Percentiles rank a stretch among this genome's conserved stretches.
phyloP scores from a whole-genome alignment of 2,113 vertebrate species.

The Charadrius vociferus region DNA sequence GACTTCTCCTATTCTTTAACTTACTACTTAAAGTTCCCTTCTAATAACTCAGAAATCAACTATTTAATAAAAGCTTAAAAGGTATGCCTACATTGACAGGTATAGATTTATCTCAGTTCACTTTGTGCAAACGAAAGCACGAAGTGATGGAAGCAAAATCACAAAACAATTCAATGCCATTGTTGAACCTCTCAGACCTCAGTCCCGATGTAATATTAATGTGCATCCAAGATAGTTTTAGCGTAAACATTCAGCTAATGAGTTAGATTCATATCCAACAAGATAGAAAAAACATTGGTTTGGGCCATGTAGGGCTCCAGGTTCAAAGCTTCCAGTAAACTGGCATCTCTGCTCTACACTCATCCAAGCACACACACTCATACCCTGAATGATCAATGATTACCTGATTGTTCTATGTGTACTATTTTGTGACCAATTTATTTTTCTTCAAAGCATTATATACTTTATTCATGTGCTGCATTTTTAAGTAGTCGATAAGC shows the following conservation, averaged over 20 bases:
- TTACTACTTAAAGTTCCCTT: neutral
- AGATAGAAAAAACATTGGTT: neutral
- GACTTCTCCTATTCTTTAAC: neutral
- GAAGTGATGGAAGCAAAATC: neutral
- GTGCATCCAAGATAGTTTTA: neutral
- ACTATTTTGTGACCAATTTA: neutral
- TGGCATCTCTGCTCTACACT: neutral
- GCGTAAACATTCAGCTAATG: neutral
- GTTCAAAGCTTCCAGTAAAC: neutral
- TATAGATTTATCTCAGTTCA: neutral
- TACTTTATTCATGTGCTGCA: neutral
- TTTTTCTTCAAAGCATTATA: neutral
- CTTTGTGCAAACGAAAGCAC: neutral
- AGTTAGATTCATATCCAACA: neutral
- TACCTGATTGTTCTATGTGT: neutral
- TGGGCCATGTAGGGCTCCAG: neutral
- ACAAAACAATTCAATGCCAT: neutral
- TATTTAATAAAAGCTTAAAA: neutral
- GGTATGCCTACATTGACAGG: neutral
- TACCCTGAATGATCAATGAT: neutral
- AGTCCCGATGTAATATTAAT: neutral
- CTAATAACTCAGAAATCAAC: neutral
- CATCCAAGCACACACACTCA: neutral
- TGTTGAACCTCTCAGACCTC: neutral
- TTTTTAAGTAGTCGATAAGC: neutral